Evolutionary conservation across 30 jellyfish, hydroid and myxozoan genomes (phyloP), one percentile per base, ranked within the genome.

Genomic region (Pelagia noctiluca): DNA sequence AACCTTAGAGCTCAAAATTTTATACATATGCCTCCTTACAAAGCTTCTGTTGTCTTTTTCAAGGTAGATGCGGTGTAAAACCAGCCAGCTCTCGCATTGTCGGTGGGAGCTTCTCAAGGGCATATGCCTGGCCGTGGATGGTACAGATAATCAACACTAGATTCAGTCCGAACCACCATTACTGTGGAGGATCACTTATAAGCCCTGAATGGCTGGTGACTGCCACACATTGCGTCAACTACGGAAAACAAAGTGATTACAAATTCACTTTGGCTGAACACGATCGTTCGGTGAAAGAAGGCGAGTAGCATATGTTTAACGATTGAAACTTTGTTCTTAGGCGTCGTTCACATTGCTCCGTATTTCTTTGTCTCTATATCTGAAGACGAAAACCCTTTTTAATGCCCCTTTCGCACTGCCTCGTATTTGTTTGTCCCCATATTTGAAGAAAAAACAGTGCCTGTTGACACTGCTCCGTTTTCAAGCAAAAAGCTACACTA

Each of bases 101-200:
- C 35, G 86, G 86, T 28, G 86, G 86, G 32, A 49, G 75, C 75
- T 49, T 52, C 8, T 49, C 86, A 47, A 75, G 30, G 24, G 75
- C 86, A 28, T 2, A 75, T 24, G 54, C 64, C 12, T 75, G 86
- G 86, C 86, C 86, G 53, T 75, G 86, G 86, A 75, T 75, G 86
- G 86, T 75, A 10, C 86, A 75, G 34, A 75, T 75, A 0, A 75
- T 75, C 86, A 75, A 75, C 66, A 50, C 64, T 10, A 75, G 35
- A 33, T 75, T 1, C 26, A 18, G 75, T 11, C 36, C 75, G 3
- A 5, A 28, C 21, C 86, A 75, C 32, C 86, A 75, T 57, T 75
- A 61, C 64, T 75, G 86, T 57, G 86, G 86, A 75, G 86, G 86
- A 24, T 66, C 86, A 25, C 75, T 75, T 2, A 75, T 75, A 18